Percentiles rank a stretch among this genome's conserved stretches.
phyloP scores from a whole-genome alignment of 2,113 vertebrate genomes.

The Clinocottus analis region DNA sequence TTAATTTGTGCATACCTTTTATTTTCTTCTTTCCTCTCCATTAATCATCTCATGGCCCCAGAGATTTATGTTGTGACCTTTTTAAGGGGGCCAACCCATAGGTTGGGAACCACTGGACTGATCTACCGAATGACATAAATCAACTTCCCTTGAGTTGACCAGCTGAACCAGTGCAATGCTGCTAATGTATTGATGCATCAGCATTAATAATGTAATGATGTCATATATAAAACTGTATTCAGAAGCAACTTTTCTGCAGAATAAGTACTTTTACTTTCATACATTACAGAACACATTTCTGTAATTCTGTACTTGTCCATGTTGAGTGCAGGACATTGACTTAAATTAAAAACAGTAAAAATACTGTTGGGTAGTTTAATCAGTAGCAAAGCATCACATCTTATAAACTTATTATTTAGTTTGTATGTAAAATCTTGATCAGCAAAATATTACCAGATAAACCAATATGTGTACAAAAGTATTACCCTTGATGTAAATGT shows the following conservation, averaged over 20 bases:
- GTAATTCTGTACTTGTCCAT: background rate
- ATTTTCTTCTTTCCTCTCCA: background rate
- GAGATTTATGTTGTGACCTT: background rate
- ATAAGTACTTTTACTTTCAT: background rate
- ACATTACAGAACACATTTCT: background rate
- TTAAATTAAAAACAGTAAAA: background rate
- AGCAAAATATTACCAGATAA: background rate
- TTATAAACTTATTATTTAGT: background rate
- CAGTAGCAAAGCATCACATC: background rate
- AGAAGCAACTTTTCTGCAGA: background rate
- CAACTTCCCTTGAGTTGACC: background rate
- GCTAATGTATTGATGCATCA: too few species aligned
- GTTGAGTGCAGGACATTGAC: background rate
- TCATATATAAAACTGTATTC: background rate
- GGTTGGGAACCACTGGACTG: background rate
- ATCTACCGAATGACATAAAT: background rate
- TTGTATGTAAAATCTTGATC: background rate
- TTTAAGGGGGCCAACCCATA: background rate
- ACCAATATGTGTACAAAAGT: background rate
- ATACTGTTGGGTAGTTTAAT: background rate
- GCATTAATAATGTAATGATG: background rate
- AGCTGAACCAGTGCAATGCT: background rate
- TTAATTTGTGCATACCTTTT: background rate
- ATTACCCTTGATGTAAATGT: background rate
- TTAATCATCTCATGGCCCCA: background rate